A percentile compares a stretch with the other conserved stretches of the same genome.
Evolutionary conservation across 2,113 vertebrate genomes (phyloP).

Genomic region (Mobula birostris): DNA sequence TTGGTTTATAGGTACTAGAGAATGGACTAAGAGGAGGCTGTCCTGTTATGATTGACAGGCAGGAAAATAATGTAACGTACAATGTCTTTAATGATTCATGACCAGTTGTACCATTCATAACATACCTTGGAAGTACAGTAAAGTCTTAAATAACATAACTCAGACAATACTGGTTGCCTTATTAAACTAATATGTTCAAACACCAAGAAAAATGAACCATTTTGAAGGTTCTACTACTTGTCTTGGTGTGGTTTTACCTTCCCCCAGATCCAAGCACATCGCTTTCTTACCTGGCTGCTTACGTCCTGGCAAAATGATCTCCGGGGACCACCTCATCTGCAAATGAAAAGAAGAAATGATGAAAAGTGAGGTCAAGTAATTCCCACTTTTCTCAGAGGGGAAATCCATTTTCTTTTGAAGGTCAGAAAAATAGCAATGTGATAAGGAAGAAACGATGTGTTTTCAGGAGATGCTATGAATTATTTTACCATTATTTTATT

Average conservation of each 20-base stretch:
- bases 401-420: background rate
- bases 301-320: too few relatives aligned
- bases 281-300: background rate
- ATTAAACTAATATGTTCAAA: background rate
- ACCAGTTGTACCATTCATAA: background rate
- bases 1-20: too few relatives aligned
- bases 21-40: too few relatives aligned
- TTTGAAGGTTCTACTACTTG: background rate
- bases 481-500: background rate
- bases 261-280: background rate
- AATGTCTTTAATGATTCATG: background rate
- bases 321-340: conserved; percentile 8
- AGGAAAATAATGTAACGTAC: background rate
- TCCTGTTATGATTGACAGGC: background rate
- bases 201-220: background rate
- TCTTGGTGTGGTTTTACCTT: background rate
- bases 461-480: background rate
- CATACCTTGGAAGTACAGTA: background rate
- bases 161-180: background rate
- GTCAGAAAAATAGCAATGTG: too few relatives aligned
- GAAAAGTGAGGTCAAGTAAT: background rate
- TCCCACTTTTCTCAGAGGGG: background rate
- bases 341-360: background rate
- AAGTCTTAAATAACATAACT: background rate
- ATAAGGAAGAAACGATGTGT: background rate